Base-by-base conservation (phyloP, 2,113 vertebrate species). In the Callocephalon fimbriatum region DNA sequence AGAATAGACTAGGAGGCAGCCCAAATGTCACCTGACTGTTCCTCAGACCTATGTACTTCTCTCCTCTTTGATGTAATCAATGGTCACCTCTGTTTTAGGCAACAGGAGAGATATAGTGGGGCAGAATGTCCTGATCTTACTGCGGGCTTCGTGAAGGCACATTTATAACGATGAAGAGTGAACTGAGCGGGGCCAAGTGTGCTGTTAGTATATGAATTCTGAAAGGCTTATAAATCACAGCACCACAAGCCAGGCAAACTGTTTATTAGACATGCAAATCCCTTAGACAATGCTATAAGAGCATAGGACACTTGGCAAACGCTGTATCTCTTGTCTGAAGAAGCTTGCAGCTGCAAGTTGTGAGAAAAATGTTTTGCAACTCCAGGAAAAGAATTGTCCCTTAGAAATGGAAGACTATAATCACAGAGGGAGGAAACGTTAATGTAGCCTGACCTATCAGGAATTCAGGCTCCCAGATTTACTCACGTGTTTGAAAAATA, bases 211-310 rank as follows among this genome's bases (percentile, higher is more conserved):
- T 75, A n/a, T 65, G 29, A 72, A 72, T 84, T 89, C 71, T 86
- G 88, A 90, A 94, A 84, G 48, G 37, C 47, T 89, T 51, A 75
- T 65, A 92, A 97, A 94, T 82, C n/a, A 56, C 35, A 67, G 25
- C 48, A 61, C 32, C 18, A 81, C 35, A 72, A 91, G 15, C 23
- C 83, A 86, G 47, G 40, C 25, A 95, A 92, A 66, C 40, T 18
- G 12, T 51, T 80, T 95, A 78, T 74, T 91, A 89, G 83, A 37
- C 35, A 80, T 47, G 42, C 15, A 94, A 91, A 87, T 61, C 31
- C 17, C 25, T 71, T 76, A 68, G 71, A 77, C 26, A 74, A 22
- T 19, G 32, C 31, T 59, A 37, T 75, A 84, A 92, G 88, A 77
- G 6, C n/a, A 32, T 15, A 77, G 1, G 2, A 50, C 61, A 78